Percentiles rank a stretch among this genome's conserved stretches.
Conservation (phyloP, 2,113 vertebrate genomes). For the Cavia porcellus region DNA sequence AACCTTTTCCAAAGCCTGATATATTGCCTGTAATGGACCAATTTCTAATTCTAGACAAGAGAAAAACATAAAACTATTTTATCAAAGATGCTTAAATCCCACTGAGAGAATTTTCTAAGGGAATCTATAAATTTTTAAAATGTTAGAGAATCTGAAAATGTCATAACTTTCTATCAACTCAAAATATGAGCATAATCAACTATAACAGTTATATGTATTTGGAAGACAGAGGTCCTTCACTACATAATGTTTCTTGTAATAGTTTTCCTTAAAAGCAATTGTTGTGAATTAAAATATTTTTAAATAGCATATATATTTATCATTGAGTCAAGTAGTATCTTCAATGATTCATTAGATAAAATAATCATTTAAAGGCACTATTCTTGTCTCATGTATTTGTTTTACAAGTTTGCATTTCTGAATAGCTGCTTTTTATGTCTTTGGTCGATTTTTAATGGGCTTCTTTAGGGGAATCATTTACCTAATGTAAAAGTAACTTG, state of each 20-base stretch:
- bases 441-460: not conserved
- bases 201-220: not conserved
- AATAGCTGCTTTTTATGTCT: not conserved
- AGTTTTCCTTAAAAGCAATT: not conserved
- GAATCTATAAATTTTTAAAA: constrained; percentile 19
- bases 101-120: constrained; percentile 4
- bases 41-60: constrained; percentile 31
- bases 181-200: not conserved
- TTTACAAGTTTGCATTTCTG: not conserved
- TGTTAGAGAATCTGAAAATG: constrained; percentile 35
- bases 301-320: not conserved
- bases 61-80: constrained; percentile 49
- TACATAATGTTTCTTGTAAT: not conserved
- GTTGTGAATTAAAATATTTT: not conserved
- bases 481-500: not conserved
- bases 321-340: not conserved
- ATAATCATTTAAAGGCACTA: not conserved
- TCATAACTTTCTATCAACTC: constrained; percentile 28
- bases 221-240: not conserved
- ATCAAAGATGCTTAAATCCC: constrained; percentile 40
- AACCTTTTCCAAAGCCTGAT: constrained; percentile 33
- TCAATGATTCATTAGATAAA: not conserved
- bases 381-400: not conserved
- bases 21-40: constrained; percentile 14
- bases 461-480: not conserved